phyloP scores from a whole-genome alignment of 2,797 vertebrate species.

The Microctenopoma stevenorrisi region DNA sequence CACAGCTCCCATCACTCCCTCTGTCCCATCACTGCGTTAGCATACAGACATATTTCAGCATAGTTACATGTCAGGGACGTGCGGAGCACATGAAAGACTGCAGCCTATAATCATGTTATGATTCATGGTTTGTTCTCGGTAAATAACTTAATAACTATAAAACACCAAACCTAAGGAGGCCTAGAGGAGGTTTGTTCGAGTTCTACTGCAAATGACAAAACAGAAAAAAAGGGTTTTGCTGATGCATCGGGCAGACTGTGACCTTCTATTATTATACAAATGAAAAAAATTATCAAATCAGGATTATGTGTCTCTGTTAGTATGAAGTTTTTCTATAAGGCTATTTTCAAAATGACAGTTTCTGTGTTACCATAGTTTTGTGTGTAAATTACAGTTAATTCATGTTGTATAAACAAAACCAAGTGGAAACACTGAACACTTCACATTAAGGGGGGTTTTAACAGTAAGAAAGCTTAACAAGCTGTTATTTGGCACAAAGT shows the following conservation, averaged over 20 bases:
- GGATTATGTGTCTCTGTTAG: neutral
- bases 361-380: neutral
- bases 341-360: slow-evolving; percentile 3
- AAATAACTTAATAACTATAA: slow-evolving; percentile 44
- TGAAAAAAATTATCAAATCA: neutral
- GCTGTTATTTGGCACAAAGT: neutral
- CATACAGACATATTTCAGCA: slow-evolving; percentile 77
- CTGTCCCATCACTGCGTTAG: slow-evolving; percentile 68
- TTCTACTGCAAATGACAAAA: slow-evolving; percentile 59
- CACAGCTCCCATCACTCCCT: slow-evolving; percentile 12
- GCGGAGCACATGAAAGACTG: slow-evolving; percentile 8
- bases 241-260: slow-evolving; percentile 8
- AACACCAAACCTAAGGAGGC: slow-evolving; percentile 34
- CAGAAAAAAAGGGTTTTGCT: slow-evolving; percentile 13
- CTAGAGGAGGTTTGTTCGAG: slow-evolving; percentile 44
- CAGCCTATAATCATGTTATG: slow-evolving; percentile 22
- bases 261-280: slow-evolving; percentile 20
- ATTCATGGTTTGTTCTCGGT: slow-evolving; percentile 59
- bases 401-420: neutral
- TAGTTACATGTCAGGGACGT: slow-evolving; percentile 61
- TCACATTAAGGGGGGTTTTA: neutral
- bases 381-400: neutral
- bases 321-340: neutral
- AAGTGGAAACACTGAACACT: neutral
- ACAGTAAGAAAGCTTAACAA: neutral